phyloP scores from a whole-genome alignment of 2,113 vertebrate genomes.

The Sorex araneus region DNA sequence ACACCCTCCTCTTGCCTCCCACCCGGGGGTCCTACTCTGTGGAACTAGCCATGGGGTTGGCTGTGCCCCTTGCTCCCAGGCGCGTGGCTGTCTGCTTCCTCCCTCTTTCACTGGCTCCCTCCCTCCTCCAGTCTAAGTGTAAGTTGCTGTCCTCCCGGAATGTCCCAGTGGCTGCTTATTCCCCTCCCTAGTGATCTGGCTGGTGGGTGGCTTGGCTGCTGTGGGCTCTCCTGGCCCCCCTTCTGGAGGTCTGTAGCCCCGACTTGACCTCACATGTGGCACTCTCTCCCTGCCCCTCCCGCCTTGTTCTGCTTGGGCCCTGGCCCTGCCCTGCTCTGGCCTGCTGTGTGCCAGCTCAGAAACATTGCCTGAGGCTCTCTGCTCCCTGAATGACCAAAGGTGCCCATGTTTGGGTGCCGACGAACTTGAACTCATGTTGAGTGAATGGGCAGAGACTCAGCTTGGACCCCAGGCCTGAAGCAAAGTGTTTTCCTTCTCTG shows the following conservation, averaged over 20 bases:
- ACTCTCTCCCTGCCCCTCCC: too few relatives aligned
- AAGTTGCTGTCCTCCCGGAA: background rate
- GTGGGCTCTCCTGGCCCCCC: too few relatives aligned
- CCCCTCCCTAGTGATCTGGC: too few relatives aligned
- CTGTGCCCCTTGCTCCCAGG: background rate
- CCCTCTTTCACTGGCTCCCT: background rate
- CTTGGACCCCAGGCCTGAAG: background rate
- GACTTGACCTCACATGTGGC: too few relatives aligned
- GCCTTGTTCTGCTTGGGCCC: background rate
- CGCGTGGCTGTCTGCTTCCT: background rate
- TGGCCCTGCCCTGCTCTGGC: too few relatives aligned
- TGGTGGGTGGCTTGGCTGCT: too few relatives aligned
- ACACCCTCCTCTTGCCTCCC: too few relatives aligned
- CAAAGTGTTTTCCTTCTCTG: background rate
- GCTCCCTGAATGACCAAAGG: background rate
- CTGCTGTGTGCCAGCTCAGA: too few relatives aligned
- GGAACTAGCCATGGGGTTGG: fast-evolving
- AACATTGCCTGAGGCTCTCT: background rate
- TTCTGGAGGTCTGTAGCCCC: background rate
- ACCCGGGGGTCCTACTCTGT: background rate
- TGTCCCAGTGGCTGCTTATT: too few relatives aligned
- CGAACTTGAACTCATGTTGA: too few relatives aligned
- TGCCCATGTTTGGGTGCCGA: too few relatives aligned
- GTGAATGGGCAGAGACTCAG: too few relatives aligned
- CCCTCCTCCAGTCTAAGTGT: background rate